Percentiles rank a stretch among this genome's conserved stretches.
Evolutionary conservation across 2,888 invertebrate genomes (phyloP).

Genomic region (Cerastis rubricosa): DNA sequence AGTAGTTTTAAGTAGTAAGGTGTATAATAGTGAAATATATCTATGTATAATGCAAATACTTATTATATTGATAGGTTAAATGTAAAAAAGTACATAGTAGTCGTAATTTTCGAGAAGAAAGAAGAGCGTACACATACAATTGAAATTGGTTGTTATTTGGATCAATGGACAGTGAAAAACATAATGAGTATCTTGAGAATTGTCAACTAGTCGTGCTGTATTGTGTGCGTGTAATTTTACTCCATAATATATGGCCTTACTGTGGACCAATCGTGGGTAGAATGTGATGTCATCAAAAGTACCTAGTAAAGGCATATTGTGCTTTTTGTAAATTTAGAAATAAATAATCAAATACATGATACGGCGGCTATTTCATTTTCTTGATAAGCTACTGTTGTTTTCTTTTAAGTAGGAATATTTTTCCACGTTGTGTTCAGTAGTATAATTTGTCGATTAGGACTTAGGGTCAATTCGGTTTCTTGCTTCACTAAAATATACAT

Average conservation of each 20-base stretch:
- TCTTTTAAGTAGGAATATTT: slow-evolving; percentile 65
- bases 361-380: slow-evolving; percentile 41
- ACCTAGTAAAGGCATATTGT: slow-evolving; percentile 74
- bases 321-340: slow-evolving; percentile 72
- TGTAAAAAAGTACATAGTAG: slow-evolving; percentile 46
- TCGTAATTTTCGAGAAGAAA: slow-evolving; percentile 34
- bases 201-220: slow-evolving; percentile 55
- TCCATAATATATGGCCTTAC: slow-evolving; percentile 83
- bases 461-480: slow-evolving; percentile 57
- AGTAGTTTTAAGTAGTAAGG: slow-evolving; percentile 60
- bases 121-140: slow-evolving; percentile 31
- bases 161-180: slow-evolving; percentile 29
- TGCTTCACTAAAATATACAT: slow-evolving; percentile 61
- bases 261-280: slow-evolving; percentile 86
- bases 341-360: slow-evolving; percentile 39
- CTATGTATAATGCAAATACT: slow-evolving; percentile 38
- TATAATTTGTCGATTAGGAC: slow-evolving; percentile 64
- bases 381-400: slow-evolving; percentile 50
- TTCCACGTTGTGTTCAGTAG: slow-evolving; percentile 80
- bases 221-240: slow-evolving; percentile 65
- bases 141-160: slow-evolving; percentile 24
- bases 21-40: slow-evolving; percentile 46
- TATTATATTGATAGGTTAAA: slow-evolving; percentile 35
- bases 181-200: slow-evolving; percentile 39
- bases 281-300: slow-evolving; percentile 73